A percentile compares a stretch with the other conserved stretches of the same genome.
Conservation (phyloP, 2,113 vertebrate species). For the Nothoprocta perdicaria region DNA sequence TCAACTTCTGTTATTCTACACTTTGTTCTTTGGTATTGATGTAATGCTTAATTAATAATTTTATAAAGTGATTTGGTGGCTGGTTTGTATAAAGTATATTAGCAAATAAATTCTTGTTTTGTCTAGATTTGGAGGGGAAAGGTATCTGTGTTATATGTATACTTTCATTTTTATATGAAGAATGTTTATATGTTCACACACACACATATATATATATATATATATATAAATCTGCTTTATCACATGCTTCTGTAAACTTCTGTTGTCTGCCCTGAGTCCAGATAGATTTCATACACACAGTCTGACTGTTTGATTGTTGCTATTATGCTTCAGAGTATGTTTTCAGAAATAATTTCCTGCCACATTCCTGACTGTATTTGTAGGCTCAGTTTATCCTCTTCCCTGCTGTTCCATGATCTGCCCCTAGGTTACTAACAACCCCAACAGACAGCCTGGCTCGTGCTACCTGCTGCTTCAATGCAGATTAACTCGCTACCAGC, state of each 20-base stretch:
- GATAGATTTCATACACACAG: constrained; percentile 30
- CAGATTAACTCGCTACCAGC: constrained; percentile 82
- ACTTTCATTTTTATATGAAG: not conserved
- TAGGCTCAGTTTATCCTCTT: constrained; percentile 79
- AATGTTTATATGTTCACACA: not conserved
- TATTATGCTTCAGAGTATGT: constrained; percentile 76
- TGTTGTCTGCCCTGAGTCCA: not conserved
- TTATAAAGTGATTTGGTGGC: not conserved
- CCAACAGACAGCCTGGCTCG: constrained; percentile 83
- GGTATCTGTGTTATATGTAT: not conserved
- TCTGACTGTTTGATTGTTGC: constrained; percentile 68
- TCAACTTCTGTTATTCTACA: not conserved
- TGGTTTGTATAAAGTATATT: not conserved
- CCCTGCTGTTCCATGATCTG: constrained; percentile 85
- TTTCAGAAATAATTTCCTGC: constrained; percentile 85
- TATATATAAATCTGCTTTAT: not conserved
- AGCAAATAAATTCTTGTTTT: not conserved
- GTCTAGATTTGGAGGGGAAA: not conserved
- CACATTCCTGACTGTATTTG: constrained; percentile 86
- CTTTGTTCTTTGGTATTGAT: not conserved
- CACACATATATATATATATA: not conserved
- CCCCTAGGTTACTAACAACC: constrained; percentile 83
- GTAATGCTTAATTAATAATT: not conserved
- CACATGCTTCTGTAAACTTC: not conserved
- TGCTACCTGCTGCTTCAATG: constrained; percentile 80